A percentile compares a stretch with the other conserved stretches of the same genome.
Conservation (phyloP, 1,140 invertebrate species). For the Rhynchophorus ferrugineus region DNA sequence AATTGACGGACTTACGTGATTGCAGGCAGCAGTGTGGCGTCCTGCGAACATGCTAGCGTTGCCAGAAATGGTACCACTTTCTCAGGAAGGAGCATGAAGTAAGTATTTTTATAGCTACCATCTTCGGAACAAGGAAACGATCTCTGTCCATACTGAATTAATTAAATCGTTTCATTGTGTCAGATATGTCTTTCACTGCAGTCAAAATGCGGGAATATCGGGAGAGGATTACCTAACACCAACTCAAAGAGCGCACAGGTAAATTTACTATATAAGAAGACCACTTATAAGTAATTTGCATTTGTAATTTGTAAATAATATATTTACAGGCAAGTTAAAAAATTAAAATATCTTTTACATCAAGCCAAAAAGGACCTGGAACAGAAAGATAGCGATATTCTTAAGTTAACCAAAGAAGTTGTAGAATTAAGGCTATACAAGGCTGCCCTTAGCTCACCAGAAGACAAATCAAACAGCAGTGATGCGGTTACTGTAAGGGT, state of each 20-base stretch:
- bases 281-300: background rate
- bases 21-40: slow-evolving; percentile 52
- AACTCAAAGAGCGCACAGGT: slow-evolving; percentile 66
- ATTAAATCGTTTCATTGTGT: slow-evolving; percentile 8
- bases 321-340: slow-evolving; percentile 55
- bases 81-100: slow-evolving; percentile 45
- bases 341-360: slow-evolving; percentile 59
- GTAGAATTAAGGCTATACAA: slow-evolving; percentile 72
- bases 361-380: slow-evolving; percentile 68
- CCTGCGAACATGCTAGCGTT: slow-evolving; percentile 69
- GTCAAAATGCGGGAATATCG: slow-evolving; percentile 61
- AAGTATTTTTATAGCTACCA: too few species aligned
- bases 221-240: slow-evolving; percentile 78
- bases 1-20: too few species aligned
- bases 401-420: slow-evolving; percentile 72
- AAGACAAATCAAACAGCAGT: slow-evolving; percentile 59
- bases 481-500: slow-evolving; percentile 66
- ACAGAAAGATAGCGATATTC: slow-evolving; percentile 71
- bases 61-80: slow-evolving; percentile 74
- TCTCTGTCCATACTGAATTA: too few species aligned
- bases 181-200: slow-evolving; percentile 76
- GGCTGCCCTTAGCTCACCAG: slow-evolving; percentile 64
- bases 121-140: too few species aligned
- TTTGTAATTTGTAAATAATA: background rate
- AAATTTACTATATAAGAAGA: background rate